phyloP scores from a whole-genome alignment of 30 jellyfish, hydroid and myxozoan genomes.

The Sanderia malayensis region DNA sequence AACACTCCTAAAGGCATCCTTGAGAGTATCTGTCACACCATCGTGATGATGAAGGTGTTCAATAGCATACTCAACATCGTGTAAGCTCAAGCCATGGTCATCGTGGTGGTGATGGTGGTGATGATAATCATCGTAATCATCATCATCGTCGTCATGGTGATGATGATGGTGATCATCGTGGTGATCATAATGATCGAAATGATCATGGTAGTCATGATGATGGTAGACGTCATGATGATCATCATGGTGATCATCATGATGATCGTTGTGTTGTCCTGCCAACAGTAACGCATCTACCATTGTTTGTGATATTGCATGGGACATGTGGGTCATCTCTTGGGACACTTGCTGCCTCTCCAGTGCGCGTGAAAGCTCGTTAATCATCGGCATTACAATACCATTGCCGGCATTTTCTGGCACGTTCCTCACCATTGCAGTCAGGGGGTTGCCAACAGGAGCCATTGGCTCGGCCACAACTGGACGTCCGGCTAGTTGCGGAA shows the following conservation, averaged over 20 bases:
- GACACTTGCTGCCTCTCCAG: conserved; percentile 90
- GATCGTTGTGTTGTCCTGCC: conserved; percentile 47
- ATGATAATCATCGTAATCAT: conserved; percentile 23
- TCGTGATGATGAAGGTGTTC: conserved; percentile 16
- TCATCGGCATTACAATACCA: conserved; percentile 64
- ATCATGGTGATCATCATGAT: too few species aligned
- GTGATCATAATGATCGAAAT: conserved; percentile 30
- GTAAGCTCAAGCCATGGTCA: conserved; percentile 9
- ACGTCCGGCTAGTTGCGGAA: conserved; percentile 1
- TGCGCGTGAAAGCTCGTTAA: conserved; percentile 85
- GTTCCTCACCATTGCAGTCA: not conserved
- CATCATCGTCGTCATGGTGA: conserved; percentile 22
- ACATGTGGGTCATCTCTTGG: conserved; percentile 65
- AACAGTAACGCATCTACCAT: conserved; percentile 80
- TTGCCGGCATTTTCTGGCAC: conserved; percentile 25
- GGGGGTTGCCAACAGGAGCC: conserved; percentile 2
- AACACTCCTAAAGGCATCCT: conserved; percentile 49
- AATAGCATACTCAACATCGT: not conserved
- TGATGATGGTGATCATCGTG: conserved; percentile 29
- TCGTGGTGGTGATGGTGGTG: conserved; percentile 42
- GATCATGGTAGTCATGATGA: conserved; percentile 23
- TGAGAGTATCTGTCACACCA: conserved; percentile 38
- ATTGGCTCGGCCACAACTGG: conserved; percentile 1
- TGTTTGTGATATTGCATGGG: conserved; percentile 84
- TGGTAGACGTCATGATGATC: conserved; percentile 18